Percentiles rank a stretch among this genome's conserved stretches.
Conservation (phyloP, 2,888 invertebrate genomes). For the Limenitis camilla region DNA sequence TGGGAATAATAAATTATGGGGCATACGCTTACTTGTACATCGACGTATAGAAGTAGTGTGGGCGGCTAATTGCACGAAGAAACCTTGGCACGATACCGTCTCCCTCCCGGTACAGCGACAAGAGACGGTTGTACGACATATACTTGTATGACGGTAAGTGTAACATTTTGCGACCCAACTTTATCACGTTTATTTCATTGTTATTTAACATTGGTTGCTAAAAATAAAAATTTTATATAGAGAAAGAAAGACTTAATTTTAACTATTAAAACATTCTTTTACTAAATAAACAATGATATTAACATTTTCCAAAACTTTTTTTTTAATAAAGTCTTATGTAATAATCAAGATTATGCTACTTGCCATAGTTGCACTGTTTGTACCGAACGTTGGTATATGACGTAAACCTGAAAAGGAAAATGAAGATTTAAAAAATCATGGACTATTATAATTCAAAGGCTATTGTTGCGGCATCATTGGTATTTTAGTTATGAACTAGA, state of each 20-base stretch:
- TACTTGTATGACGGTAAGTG: conserved; percentile 52
- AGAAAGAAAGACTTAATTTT: no score
- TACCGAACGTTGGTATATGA: no score
- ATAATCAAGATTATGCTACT: no score
- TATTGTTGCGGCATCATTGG: no score
- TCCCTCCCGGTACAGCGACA: conserved; percentile 53
- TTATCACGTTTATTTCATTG: conserved; percentile 53
- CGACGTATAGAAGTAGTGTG: conserved; percentile 59
- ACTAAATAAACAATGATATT: no score
- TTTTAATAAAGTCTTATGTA: no score
- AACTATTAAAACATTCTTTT: no score
- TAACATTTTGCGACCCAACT: conserved; percentile 43
- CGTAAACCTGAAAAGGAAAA: conserved; percentile 41
- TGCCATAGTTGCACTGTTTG: no score
- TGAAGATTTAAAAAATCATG: no score
- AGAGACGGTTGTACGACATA: conserved; percentile 55
- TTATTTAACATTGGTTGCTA: conserved; percentile 41
- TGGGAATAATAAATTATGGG: background rate
- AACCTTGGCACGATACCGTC: conserved; percentile 61
- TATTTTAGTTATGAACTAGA: no score
- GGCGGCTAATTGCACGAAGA: conserved; percentile 50
- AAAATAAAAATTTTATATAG: background rate
- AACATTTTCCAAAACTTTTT: no score
- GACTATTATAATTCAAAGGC: no score
- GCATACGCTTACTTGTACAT: conserved; percentile 56